phyloP scores from a whole-genome alignment of 2,888 invertebrate genomes.

The Hyles lineata region DNA sequence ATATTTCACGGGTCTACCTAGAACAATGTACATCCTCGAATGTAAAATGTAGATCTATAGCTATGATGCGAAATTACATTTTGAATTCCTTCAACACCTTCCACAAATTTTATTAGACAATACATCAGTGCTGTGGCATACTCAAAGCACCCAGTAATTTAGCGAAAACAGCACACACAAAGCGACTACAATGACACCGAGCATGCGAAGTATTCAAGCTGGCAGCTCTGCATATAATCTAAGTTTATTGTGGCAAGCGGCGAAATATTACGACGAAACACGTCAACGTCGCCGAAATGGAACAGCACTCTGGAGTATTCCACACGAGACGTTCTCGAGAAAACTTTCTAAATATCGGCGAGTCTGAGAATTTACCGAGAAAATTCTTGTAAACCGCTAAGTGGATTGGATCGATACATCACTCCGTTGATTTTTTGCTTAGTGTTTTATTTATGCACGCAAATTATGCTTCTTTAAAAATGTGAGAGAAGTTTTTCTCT shows the following conservation, averaged over 20 bases:
- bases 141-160: constrained; percentile 6
- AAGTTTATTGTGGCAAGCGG: constrained; percentile 27
- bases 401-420: constrained; percentile 9
- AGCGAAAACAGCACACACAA: constrained; percentile 12
- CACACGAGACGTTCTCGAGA: background rate
- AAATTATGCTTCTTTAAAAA: no score
- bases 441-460: no score
- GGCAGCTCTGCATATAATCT: constrained; percentile 26
- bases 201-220: constrained; percentile 18
- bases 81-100: background rate
- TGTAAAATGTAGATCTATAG: no score
- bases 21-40: no score
- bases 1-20: no score
- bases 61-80: background rate
- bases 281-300: constrained; percentile 17
- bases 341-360: constrained; percentile 22
- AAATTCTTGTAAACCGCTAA: background rate
- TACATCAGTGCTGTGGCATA: no score
- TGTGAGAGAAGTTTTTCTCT: no score
- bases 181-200: background rate
- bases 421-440: background rate
- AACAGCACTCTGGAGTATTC: constrained; percentile 6
- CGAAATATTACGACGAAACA: constrained; percentile 17
- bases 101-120: background rate
- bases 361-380: background rate